Evolutionary conservation across 2,888 invertebrate genomes (phyloP), one percentile per base, ranked within the genome.

Genomic region (Ornithoptera alexandrae): DNA sequence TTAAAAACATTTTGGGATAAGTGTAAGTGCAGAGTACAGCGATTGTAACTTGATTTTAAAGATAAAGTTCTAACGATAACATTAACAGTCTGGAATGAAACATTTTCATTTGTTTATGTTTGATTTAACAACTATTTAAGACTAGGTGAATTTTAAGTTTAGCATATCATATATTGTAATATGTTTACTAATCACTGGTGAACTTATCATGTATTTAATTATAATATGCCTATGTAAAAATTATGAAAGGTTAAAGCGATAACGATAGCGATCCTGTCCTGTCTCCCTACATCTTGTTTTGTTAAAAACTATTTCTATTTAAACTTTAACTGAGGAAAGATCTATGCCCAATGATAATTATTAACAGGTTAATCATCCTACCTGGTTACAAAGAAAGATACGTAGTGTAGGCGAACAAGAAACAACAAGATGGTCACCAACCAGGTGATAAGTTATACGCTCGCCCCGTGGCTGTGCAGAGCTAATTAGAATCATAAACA

Each of bases 1-100:
- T 60, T 30, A 60, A 60, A 66, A 66, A n/a, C 18, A 10, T 22
- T 7, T 60, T 60, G 42, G 58, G 50, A 60, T 20, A 20, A 60
- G 17, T 24, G 36, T 60, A 60, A 60, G 3, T 4, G 24, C 24
- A 60, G 36, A 18, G 60, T 7, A 36, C 24, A 30, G 10, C 18
- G 24, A 18, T 60, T 53, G 18, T 53, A 10, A 60, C 36, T 18
- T 60, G 60, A 22, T 10, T 1, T 22, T 15, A 22, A 58, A 24
- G 56, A 56, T 56, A 20, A 20, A 46, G 46, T 46, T 46, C 46
- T 46, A 12, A 15, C 12, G 46, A 46, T 46, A 46, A 46, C 15
- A 46, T 15, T 15, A 42, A 42, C 42, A 42, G 42, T 42, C 42
- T 42, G 17, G 3, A 50, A 50, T 18, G 15, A 50, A 15, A 18